Percentiles rank a stretch among this genome's conserved stretches.
These are phyloP conservation scores for Atlantisia rogersi DNA, from an alignment of 2,113 vertebrate species.

Conservation along the genomic window DNA sequence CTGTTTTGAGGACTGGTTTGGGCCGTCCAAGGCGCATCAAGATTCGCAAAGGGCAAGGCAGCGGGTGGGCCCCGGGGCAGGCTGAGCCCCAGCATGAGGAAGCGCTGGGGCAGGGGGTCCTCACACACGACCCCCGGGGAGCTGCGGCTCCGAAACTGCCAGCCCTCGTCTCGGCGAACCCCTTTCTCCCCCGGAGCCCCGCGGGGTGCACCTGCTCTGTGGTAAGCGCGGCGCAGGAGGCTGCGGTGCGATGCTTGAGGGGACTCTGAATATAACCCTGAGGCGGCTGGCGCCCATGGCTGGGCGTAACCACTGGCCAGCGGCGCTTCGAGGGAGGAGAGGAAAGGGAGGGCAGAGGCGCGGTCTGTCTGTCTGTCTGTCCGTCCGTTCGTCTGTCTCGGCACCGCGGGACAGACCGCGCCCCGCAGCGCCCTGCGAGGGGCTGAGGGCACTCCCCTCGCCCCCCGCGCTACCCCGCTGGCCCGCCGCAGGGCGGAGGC, in stretches of 20 bases:
- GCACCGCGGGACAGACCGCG: too few species aligned
- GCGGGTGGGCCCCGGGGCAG: fast-evolving
- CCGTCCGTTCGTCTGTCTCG: not conserved
- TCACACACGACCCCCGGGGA: fast-evolving
- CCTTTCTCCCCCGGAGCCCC: too few species aligned
- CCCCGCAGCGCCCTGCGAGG: not conserved
- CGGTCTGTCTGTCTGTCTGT: not conserved
- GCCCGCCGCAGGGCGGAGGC: too few species aligned
- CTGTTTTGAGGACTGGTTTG: not conserved
- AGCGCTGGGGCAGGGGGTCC: fast-evolving
- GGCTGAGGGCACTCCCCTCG: not conserved
- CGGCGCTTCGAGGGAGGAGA: fast-evolving
- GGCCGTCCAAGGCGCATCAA: not conserved
- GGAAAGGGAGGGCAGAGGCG: too few species aligned
- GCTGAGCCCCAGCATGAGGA: not conserved
- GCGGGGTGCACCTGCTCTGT: not conserved
- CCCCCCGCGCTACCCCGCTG: not conserved
- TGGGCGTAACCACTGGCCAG: not conserved
- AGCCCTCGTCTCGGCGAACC: fast-evolving
- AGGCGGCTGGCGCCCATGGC: not conserved
- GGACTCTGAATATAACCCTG: fast-evolving
- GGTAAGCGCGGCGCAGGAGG: not conserved
- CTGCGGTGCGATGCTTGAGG: fast-evolving
- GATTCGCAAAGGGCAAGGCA: not conserved
- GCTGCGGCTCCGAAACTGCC: too few species aligned